Conservation (phyloP, 2,113 vertebrate species). For the Saguinus imperator region DNA sequence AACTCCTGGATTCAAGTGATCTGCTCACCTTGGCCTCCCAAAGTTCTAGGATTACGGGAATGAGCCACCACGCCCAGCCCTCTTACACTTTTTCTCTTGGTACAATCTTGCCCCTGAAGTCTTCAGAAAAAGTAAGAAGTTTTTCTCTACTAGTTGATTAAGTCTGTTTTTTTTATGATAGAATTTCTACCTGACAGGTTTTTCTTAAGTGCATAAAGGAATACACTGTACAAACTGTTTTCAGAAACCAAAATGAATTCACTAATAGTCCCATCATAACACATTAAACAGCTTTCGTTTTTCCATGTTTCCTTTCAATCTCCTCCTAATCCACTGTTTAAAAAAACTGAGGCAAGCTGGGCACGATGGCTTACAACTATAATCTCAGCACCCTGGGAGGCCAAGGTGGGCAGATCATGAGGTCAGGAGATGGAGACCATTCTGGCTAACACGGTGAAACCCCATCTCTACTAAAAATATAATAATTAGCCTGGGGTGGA, state of each 20-base stretch:
- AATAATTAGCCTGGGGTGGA: too few relatives aligned
- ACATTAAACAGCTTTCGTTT: constrained; percentile 30
- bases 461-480: too few relatives aligned
- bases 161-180: neutral
- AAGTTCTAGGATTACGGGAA: too few relatives aligned
- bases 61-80: too few relatives aligned
- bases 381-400: too few relatives aligned
- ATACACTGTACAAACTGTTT: neutral
- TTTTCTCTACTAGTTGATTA: neutral
- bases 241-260: constrained; percentile 1
- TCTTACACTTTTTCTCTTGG: constrained; percentile 9
- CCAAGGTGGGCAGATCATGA: too few relatives aligned
- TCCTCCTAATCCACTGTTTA: neutral
- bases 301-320: neutral
- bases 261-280: neutral
- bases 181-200: neutral
- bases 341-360: neutral
- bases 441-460: too few relatives aligned
- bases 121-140: constrained; percentile 12
- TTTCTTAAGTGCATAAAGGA: constrained; percentile 22
- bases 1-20: too few relatives aligned
- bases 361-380: too few relatives aligned
- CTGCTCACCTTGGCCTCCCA: too few relatives aligned
- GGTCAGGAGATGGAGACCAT: too few relatives aligned
- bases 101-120: neutral